Percentiles rank a stretch among this genome's conserved stretches.
These are phyloP conservation scores for Osmerus eperlanus DNA, from an alignment of 2,113 vertebrate genomes.

Conservation along the genomic window DNA sequence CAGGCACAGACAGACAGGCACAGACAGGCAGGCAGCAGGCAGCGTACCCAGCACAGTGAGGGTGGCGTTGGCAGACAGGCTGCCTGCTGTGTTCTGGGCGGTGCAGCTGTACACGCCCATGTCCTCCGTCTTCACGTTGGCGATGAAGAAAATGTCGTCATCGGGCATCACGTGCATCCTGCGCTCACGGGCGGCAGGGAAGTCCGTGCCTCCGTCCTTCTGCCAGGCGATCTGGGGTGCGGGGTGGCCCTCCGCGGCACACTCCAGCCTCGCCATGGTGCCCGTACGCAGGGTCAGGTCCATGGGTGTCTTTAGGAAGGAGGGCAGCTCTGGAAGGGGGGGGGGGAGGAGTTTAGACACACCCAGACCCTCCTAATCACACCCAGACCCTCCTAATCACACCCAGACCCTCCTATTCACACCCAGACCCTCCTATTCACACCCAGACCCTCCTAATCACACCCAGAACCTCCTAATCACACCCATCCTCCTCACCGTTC, in stretches of 20 bases:
- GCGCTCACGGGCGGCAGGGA: conserved; percentile 91
- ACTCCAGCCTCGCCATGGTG: conserved; percentile 89
- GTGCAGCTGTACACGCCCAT: conserved; percentile 95
- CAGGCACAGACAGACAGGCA: neutral
- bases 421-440: neutral
- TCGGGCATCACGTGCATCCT: conserved; percentile 98
- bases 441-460: neutral
- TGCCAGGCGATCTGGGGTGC: conserved; percentile 97
- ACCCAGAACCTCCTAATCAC: neutral
- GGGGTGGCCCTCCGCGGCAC: conserved; percentile 89
- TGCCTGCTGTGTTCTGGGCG: conserved; percentile 93
- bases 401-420: neutral
- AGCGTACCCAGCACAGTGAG: conserved; percentile 88
- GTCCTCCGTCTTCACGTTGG: conserved; percentile 91
- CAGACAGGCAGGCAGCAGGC: neutral
- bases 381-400: neutral
- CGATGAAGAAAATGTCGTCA: conserved; percentile 96
- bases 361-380: neutral
- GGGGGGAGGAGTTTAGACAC: neutral
- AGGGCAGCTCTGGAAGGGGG: conserved; percentile 82
- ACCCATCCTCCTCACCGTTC: conserved; percentile 76
- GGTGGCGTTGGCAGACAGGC: conserved; percentile 89
- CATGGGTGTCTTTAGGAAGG: conserved; percentile 97
- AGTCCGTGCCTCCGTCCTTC: conserved; percentile 95
- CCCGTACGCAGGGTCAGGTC: conserved; percentile 89